Base-by-base conservation (phyloP, 2,797 vertebrate genomes). In the Chromis chromis region DNA sequence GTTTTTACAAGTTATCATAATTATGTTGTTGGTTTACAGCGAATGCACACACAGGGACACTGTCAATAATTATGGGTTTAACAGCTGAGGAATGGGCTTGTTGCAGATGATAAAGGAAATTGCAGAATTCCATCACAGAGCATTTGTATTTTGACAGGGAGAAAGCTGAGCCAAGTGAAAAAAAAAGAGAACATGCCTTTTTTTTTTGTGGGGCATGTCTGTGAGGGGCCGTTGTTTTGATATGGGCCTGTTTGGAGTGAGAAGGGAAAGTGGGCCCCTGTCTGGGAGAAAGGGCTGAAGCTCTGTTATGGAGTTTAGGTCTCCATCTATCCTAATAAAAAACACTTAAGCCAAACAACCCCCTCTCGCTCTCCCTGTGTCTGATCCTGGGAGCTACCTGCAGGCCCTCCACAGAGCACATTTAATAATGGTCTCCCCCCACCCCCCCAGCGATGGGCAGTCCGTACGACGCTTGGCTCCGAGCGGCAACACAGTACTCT, bases 301-400 rank as follows among this genome's bases (percentile, higher is more conserved):
- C 90, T 90, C 89, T 86, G 93, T 92, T 93, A 93, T 91, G 93
- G 93, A 89, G 93, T 94, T 95, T 95, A 95, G 86, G 86, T 86
- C 90, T 93, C 84, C 88, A 93, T 94, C 93, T 89, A 88, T 86
- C 90, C 92, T 95, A 95, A 94, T 95, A 94, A 93, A 94, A 95
- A 94, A 91, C 91, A 93, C 89, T 93, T 91, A 94, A 93, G 89
- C 85, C 91, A 94, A 94, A 94, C 94, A 94, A 90, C 74, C 89
- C 85, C 85, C 86, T 86, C 87, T 81, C 71, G 65, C 85, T 86
- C 84, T 86, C 83, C 85, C 76, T 80, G 76, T 78, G 89, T 88
- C 88, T 91, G 87, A 88, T 88, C 91, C 91, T 90, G 86, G 85
- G 88, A 93, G 92, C 82, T 94, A 94, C 94, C 93, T 94, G 91